Evolutionary conservation across 2,888 invertebrate species (phyloP).

Genomic region (Scrobipalpa atriplicella): DNA sequence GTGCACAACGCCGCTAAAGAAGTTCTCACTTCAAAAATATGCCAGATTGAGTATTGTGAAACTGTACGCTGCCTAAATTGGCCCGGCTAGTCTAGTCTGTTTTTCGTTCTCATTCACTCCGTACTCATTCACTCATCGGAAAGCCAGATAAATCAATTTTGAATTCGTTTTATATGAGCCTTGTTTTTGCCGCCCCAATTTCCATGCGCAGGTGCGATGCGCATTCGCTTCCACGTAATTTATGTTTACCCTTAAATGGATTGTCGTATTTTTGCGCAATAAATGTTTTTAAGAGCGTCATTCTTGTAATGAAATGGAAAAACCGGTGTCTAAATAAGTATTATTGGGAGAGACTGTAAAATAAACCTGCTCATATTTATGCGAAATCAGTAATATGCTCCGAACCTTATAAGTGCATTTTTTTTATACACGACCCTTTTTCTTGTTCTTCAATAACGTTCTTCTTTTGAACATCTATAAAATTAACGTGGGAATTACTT

Average conservation of each 20-base stretch:
- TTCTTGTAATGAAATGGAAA: neutral
- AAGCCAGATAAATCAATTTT: constrained; percentile 7
- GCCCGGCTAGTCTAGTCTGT: no score
- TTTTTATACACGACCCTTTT: no score
- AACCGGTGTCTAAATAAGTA: neutral
- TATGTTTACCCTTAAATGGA: constrained; percentile 24
- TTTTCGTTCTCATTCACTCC: neutral
- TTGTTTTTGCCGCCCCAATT: constrained; percentile 20
- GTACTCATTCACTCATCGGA: neutral
- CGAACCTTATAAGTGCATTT: no score
- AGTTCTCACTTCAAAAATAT: no score
- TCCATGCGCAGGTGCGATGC: constrained; percentile 25
- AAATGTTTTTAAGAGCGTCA: constrained; percentile 20
- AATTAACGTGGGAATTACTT: no score
- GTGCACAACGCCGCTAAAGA: no score
- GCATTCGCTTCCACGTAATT: constrained; percentile 24
- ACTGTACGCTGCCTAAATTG: no score
- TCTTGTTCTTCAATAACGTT: no score
- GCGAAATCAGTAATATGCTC: no score
- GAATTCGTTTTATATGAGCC: constrained; percentile 7
- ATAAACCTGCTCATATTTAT: neutral
- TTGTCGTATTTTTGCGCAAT: constrained; percentile 16
- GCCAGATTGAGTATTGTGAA: no score
- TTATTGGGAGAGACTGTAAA: neutral
- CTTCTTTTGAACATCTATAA: no score